Percentiles rank a stretch among this genome's conserved stretches.
Conservation (phyloP, 2,113 vertebrate genomes). For the Mobula hypostoma region DNA sequence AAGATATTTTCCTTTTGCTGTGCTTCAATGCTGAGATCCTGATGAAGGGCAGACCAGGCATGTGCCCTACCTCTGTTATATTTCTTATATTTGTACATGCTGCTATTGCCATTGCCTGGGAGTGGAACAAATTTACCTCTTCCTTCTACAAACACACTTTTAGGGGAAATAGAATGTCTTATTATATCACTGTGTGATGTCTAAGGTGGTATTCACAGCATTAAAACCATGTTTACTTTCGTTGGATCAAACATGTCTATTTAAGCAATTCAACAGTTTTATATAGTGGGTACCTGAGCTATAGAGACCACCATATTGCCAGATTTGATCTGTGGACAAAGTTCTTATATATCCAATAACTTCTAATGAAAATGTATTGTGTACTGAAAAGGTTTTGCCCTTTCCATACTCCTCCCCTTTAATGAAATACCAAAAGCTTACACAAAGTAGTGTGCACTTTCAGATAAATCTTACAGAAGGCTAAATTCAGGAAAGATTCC, state of each 20-base stretch:
- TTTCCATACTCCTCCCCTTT: neutral
- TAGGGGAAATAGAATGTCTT: neutral
- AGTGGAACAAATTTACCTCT: neutral
- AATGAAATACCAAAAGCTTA: neutral
- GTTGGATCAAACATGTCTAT: neutral
- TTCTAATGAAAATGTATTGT: neutral
- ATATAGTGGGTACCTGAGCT: neutral
- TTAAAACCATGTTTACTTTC: neutral
- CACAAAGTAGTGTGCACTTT: neutral
- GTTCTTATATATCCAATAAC: neutral
- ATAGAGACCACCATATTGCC: neutral
- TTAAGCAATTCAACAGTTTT: neutral
- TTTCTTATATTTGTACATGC: too few relatives aligned
- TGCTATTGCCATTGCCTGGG: neutral
- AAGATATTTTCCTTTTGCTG: too few relatives aligned
- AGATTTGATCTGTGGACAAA: neutral
- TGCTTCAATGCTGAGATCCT: too few relatives aligned
- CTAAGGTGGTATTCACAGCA: too few relatives aligned
- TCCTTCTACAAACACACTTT: neutral
- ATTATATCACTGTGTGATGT: too few relatives aligned
- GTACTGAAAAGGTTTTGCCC: neutral
- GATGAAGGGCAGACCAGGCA: too few relatives aligned
- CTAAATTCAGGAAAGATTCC: too few relatives aligned
- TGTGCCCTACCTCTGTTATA: too few relatives aligned
- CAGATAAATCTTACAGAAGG: neutral